Evolutionary conservation across 2,113 vertebrate genomes (phyloP).

Genomic region (Nibea coibor): DNA sequence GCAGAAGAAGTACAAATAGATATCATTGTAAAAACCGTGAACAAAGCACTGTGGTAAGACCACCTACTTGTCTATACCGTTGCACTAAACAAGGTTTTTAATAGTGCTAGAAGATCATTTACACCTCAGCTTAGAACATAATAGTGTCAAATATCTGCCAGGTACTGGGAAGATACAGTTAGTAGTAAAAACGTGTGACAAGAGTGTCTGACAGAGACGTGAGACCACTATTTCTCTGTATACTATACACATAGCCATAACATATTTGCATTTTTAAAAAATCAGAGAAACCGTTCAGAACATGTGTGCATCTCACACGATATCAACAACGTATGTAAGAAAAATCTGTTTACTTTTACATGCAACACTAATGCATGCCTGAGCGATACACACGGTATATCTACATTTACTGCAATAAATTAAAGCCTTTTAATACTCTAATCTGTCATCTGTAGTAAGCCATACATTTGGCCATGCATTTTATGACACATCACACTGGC

Average conservation of each 20-base stretch:
- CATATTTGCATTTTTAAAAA: background rate
- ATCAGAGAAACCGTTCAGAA: background rate
- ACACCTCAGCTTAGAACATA: conserved; percentile 22
- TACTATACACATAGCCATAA: background rate
- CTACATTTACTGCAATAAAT: background rate
- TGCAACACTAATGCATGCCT: background rate
- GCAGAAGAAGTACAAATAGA: conserved; percentile 30
- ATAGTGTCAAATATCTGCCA: conserved; percentile 51
- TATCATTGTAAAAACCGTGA: conserved; percentile 36
- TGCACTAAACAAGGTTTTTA: conserved; percentile 26
- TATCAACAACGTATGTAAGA: background rate
- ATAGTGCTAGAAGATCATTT: conserved; percentile 28
- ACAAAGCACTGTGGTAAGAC: conserved; percentile 10
- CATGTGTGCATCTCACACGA: background rate
- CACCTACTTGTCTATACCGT: conserved; percentile 17
- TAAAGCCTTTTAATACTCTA: background rate
- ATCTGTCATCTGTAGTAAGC: background rate
- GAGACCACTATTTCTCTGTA: background rate
- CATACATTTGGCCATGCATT: background rate
- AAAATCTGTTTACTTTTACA: background rate
- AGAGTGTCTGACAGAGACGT: conserved; percentile 32
- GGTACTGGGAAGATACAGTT: conserved; percentile 17
- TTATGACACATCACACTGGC: background rate
- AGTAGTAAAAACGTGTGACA: conserved; percentile 11
- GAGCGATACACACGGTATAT: background rate